Base-by-base conservation (phyloP, 2,797 vertebrate genomes). In the Allobates femoralis region DNA sequence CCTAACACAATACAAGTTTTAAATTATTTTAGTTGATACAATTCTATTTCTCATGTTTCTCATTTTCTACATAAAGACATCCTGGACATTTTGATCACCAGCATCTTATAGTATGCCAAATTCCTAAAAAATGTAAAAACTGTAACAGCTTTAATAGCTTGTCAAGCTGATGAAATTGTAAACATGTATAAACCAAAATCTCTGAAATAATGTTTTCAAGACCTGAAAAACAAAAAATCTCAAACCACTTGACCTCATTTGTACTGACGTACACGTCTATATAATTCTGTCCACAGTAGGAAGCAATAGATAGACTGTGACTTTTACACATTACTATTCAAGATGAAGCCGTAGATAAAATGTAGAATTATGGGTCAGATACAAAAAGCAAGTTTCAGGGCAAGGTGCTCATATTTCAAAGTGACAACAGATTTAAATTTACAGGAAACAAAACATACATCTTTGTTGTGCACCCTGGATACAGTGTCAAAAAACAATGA, bases 371-470 rank as follows among this genome's bases (percentile, higher is more conserved):
- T 56, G 55, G 19, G 21, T 58, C 55, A 23, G 8, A 58, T 58
- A 58, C 19, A 21, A 58, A 58, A 21, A 58, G 55, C 55, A 58
- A 23, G 21, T 62, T 62, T 62, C 58, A 26, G 23, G n/a, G 0
- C 26, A 58, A 62, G n/a, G n/a, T 2, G 4, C 58, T 62, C n/a
- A 14, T 62, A 62, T 62, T 62, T 62, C 23, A 26, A 26, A 62
- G n/a, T n/a, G 58, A 62, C n/a, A 62, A 62, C n/a, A 26, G 58
- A 62, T 62, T 28, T 62, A 62, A 62, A 62, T 62, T 26, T 62
- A 62, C 6, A 62, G 23, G 58, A 62, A 26, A 62, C 58, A 62
- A 26, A 62, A 62, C 11, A 3, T 62, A 62, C 7, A 62, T 26
- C 58, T 62, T n/a, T 26, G n/a, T 62, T 26, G n/a, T 26, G 26